Conservation (phyloP, 1,140 invertebrate genomes). For the Drepana arcuata region DNA sequence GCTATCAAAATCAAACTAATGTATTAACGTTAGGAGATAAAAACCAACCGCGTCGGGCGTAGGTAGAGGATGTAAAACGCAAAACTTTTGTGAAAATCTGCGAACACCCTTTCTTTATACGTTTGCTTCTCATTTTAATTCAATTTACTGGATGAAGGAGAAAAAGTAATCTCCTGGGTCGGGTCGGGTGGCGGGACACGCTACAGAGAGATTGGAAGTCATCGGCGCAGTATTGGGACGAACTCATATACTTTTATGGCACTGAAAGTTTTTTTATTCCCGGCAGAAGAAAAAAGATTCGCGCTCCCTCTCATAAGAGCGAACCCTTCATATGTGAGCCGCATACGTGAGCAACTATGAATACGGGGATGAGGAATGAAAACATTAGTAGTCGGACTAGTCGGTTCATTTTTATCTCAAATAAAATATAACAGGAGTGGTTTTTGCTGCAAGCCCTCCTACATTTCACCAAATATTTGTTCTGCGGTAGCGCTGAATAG, state of each 20-base stretch:
- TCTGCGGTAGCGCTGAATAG: no score
- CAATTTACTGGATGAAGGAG: constrained; percentile 60
- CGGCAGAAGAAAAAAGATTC: constrained; percentile 49
- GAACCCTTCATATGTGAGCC: constrained; percentile 21
- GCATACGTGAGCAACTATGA: constrained; percentile 28
- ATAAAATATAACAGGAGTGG: constrained; percentile 12
- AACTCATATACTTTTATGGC: constrained; percentile 66
- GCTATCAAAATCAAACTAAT: no score
- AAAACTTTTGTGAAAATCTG: constrained; percentile 40
- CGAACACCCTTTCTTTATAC: constrained; percentile 48
- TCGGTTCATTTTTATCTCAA: constrained; percentile 20
- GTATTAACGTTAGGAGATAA: no score
- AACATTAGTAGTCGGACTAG: constrained; percentile 28
- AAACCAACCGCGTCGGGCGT: constrained; percentile 5
- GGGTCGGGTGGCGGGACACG: constrained; percentile 55
- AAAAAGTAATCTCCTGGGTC: constrained; percentile 64
- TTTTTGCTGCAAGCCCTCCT: no score
- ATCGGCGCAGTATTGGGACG: constrained; percentile 63
- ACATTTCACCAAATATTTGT: no score
- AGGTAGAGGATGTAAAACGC: constrained; percentile 27
- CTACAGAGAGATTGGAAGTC: constrained; percentile 62
- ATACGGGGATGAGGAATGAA: constrained; percentile 26
- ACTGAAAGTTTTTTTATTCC: constrained; percentile 58
- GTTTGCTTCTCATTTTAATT: constrained; percentile 64
- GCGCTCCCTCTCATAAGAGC: no score